Percentiles rank a stretch among this genome's conserved stretches.
Evolutionary conservation across 2,888 invertebrate genomes (phyloP).

Genomic region (Imbricaverruca yamaguchii): DNA sequence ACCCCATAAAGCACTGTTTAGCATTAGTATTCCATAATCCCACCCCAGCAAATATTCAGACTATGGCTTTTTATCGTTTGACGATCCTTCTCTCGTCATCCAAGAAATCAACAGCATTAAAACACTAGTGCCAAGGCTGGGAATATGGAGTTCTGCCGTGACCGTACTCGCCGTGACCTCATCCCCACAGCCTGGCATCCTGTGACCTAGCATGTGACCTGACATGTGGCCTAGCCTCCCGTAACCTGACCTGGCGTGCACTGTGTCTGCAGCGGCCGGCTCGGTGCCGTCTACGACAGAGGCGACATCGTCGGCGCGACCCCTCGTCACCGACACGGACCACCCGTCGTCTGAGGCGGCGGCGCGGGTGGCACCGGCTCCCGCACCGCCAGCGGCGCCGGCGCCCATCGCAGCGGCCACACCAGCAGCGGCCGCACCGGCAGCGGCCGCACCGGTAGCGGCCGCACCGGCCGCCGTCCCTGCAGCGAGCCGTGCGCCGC

Average conservation of each 20-base stretch:
- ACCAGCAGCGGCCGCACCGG: slow-evolving; percentile 27
- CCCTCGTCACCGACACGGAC: neutral
- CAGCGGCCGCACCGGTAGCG: slow-evolving; percentile 36
- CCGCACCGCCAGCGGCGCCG: slow-evolving; percentile 26
- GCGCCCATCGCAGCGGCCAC: slow-evolving; percentile 22
- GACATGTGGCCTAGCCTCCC: no score
- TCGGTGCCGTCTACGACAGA: neutral
- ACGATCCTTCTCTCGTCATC: no score
- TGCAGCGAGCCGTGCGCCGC: slow-evolving; percentile 8
- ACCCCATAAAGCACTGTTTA: no score
- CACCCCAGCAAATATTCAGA: no score
- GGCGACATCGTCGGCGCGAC: neutral
- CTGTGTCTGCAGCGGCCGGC: neutral
- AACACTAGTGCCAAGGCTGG: no score
- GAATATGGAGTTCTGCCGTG: no score
- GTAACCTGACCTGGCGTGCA: neutral
- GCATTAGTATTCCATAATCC: no score
- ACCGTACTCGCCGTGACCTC: no score
- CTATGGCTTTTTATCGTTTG: no score
- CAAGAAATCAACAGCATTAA: no score
- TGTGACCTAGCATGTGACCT: no score
- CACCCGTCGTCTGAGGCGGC: neutral
- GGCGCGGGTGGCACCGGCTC: neutral
- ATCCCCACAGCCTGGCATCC: no score
- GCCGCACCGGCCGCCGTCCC: slow-evolving; percentile 34